Percentiles rank a stretch among this genome's conserved stretches.
These are phyloP conservation scores for Heterodera schachtii DNA, from an alignment of 1,140 invertebrate species.

Conservation along the genomic window DNA sequence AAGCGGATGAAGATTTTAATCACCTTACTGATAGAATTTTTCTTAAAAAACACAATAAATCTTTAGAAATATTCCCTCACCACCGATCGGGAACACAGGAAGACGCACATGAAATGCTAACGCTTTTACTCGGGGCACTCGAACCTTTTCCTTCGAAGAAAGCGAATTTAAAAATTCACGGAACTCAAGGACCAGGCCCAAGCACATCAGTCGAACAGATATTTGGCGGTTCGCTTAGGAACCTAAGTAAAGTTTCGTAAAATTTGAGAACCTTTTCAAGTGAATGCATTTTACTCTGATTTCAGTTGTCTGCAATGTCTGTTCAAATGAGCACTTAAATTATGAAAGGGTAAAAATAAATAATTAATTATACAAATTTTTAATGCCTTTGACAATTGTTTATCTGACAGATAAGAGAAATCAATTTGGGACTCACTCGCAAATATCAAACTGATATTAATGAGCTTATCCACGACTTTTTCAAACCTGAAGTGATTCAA, in stretches of 20 bases:
- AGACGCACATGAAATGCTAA: slow-evolving; percentile 53
- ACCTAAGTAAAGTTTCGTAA: slow-evolving; percentile 27
- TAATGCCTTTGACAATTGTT: no score
- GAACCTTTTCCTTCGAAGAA: slow-evolving; percentile 41
- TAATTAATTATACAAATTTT: no score
- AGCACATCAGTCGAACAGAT: slow-evolving; percentile 52
- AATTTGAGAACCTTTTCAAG: background rate
- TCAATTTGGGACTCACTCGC: slow-evolving; percentile 39
- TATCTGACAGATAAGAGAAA: slow-evolving; percentile 36
- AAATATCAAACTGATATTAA: slow-evolving; percentile 1
- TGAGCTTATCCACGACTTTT: slow-evolving; percentile 39
- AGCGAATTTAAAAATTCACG: slow-evolving; percentile 14
- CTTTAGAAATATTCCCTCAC: slow-evolving; percentile 45
- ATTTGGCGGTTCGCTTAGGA: slow-evolving; percentile 46
- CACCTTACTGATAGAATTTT: no score
- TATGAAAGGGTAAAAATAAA: slow-evolving; percentile 29
- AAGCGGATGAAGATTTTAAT: no score
- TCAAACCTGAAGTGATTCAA: slow-evolving; percentile 30
- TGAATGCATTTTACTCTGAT: background rate
- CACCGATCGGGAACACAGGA: slow-evolving; percentile 42
- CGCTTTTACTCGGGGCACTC: slow-evolving; percentile 45
- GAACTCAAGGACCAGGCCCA: slow-evolving; percentile 13
- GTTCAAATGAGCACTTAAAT: slow-evolving; percentile 34
- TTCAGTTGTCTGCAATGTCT: slow-evolving; percentile 39
- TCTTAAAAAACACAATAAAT: no score